These are phyloP conservation scores for Craterocephalus amniculus DNA, from an alignment of 2,797 vertebrate genomes.

Conservation along the genomic window DNA sequence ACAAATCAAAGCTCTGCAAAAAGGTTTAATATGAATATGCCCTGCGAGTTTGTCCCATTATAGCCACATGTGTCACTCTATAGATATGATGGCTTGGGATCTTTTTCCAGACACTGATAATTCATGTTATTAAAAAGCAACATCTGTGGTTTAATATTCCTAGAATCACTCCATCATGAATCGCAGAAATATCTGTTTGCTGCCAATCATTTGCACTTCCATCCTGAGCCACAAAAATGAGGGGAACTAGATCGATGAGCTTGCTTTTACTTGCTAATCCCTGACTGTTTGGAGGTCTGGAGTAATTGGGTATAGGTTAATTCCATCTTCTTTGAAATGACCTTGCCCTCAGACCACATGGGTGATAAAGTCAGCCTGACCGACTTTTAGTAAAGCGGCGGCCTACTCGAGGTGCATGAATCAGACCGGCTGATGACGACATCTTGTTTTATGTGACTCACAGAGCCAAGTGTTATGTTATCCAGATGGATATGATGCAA, in stretches of 20 bases:
- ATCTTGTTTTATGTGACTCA: conserved; percentile 65
- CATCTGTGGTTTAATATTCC: conserved; percentile 64
- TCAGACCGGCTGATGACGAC: conserved; percentile 61
- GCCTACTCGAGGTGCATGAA: conserved; percentile 47
- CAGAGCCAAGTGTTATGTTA: conserved; percentile 76
- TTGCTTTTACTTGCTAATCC: conserved; percentile 26
- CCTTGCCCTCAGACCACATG: neutral
- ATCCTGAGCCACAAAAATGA: conserved; percentile 61
- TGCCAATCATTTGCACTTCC: conserved; percentile 30
- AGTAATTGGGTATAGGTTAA: conserved; percentile 27
- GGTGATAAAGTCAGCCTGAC: conserved; percentile 11
- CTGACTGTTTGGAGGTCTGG: conserved; percentile 19
- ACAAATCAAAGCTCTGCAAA: neutral
- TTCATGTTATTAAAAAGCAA: conserved; percentile 49
- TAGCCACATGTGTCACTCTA: conserved; percentile 30
- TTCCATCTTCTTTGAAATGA: neutral
- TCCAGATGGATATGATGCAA: conserved; percentile 72
- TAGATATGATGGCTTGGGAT: conserved; percentile 38
- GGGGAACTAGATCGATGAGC: conserved; percentile 49
- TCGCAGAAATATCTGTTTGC: conserved; percentile 38
- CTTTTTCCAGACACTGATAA: conserved; percentile 21
- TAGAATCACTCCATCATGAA: conserved; percentile 52
- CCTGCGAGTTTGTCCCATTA: neutral
- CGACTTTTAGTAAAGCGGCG: conserved; percentile 30
- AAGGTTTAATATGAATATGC: neutral